These are phyloP conservation scores for Leptoteleia sp. DNA, from an alignment of 1,140 invertebrate genomes.

Conservation along the genomic window DNA sequence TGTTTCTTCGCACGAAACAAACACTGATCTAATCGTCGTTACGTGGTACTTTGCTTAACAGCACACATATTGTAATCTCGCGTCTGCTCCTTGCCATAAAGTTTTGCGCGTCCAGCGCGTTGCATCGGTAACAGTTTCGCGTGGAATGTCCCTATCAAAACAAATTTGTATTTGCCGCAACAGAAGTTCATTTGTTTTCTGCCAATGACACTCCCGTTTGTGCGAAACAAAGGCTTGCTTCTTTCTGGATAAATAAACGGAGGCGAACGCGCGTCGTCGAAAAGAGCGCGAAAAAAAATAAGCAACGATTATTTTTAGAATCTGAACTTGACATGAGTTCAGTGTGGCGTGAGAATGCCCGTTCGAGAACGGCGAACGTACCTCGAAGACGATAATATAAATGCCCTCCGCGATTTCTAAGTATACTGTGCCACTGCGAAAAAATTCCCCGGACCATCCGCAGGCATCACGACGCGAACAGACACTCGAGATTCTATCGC, in stretches of 20 bases:
- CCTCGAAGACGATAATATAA: slow-evolving; percentile 38
- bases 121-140: too few species aligned
- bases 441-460: slow-evolving; percentile 16
- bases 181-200: too few species aligned
- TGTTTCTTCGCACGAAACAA: slow-evolving; percentile 20
- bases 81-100: neutral
- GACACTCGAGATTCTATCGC: slow-evolving; percentile 24
- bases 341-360: slow-evolving; percentile 29
- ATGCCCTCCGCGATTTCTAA: slow-evolving; percentile 31
- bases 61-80: slow-evolving; percentile 6
- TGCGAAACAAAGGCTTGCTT: slow-evolving; percentile 21
- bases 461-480: slow-evolving; percentile 19
- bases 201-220: slow-evolving; percentile 1
- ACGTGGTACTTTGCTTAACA: slow-evolving; percentile 1
- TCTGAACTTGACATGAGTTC: slow-evolving; percentile 32
- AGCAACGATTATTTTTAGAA: slow-evolving; percentile 41
- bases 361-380: slow-evolving; percentile 29
- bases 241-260: slow-evolving; percentile 13
- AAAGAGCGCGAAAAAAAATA: slow-evolving; percentile 15
- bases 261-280: neutral
- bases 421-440: slow-evolving; percentile 10
- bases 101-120: neutral
- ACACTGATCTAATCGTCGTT: slow-evolving; percentile 23
- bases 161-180: too few species aligned
- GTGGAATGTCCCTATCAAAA: too few species aligned